Evolutionary conservation across 2,113 vertebrate species (phyloP).

Genomic region (Hydropotes inermis): DNA sequence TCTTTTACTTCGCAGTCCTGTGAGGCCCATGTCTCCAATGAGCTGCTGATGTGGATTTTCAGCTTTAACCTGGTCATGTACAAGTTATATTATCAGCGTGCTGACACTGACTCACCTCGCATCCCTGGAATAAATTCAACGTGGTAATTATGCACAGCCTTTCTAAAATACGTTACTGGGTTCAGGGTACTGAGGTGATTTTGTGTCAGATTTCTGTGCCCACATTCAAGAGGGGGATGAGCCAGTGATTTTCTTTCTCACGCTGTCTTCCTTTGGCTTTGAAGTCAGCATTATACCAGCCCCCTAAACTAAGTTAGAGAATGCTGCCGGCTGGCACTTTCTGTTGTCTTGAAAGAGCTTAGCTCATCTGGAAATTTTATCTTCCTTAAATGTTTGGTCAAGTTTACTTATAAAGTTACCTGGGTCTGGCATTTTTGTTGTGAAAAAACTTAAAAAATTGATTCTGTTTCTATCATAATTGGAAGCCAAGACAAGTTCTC

Average conservation of each 20-base stretch:
- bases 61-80: neutral
- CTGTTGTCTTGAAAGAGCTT: neutral
- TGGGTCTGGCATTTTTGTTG: neutral
- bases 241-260: neutral
- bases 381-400: neutral
- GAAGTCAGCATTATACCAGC: neutral
- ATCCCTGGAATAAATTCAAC: neutral
- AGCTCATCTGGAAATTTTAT: neutral
- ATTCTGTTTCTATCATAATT: neutral
- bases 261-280: constrained; percentile 16
- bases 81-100: neutral
- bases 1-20: neutral
- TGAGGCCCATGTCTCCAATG: neutral
- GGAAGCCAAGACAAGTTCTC: neutral
- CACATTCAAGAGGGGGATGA: neutral
- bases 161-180: neutral
- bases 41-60: neutral
- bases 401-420: constrained; percentile 4
- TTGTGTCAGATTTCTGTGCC: constrained; percentile 16
- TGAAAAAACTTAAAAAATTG: constrained; percentile 25
- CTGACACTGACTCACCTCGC: neutral
- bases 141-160: neutral
- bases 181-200: neutral
- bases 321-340: neutral
- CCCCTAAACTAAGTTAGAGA: constrained; percentile 19